Evolutionary conservation across 2,888 invertebrate species (phyloP).

Genomic region (Stenotaenia linearis): DNA sequence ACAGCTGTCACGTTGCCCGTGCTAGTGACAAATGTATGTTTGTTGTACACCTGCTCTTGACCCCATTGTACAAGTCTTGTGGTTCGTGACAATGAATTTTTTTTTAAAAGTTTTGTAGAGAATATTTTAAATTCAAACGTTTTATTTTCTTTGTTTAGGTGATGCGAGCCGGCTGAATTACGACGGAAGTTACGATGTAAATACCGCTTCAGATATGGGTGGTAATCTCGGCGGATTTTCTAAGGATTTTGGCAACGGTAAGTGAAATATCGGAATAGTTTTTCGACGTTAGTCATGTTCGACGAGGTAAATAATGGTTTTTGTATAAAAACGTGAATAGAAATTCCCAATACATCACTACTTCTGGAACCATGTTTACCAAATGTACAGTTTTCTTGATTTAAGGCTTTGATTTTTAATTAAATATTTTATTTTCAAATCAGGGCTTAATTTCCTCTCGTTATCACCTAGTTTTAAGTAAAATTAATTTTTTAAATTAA

Average conservation of each 20-base stretch:
- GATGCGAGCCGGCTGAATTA: not conserved
- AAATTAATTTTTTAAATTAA: not conserved
- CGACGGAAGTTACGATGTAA: not conserved
- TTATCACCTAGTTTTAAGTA: not conserved
- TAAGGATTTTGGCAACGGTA: conserved; percentile 17
- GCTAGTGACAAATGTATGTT: not conserved
- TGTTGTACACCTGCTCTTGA: not conserved
- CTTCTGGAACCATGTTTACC: not conserved
- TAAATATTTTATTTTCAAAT: not conserved
- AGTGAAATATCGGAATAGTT: not conserved
- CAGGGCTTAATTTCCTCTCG: not conserved
- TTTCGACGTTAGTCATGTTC: not conserved
- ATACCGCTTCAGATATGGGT: not conserved
- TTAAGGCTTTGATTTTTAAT: not conserved
- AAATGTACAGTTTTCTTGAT: not conserved
- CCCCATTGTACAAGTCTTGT: not conserved
- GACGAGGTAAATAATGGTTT: not conserved
- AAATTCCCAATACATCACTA: not conserved
- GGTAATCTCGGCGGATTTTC: not conserved
- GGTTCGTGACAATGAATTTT: not conserved
- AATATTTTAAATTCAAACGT: not conserved
- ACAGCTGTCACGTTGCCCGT: not conserved
- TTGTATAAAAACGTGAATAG: not conserved
- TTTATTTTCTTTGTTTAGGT: not conserved
- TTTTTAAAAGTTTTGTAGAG: not conserved